These are phyloP conservation scores for Ochropleura plecta DNA, from an alignment of 2,888 invertebrate species.

Conservation along the genomic window DNA sequence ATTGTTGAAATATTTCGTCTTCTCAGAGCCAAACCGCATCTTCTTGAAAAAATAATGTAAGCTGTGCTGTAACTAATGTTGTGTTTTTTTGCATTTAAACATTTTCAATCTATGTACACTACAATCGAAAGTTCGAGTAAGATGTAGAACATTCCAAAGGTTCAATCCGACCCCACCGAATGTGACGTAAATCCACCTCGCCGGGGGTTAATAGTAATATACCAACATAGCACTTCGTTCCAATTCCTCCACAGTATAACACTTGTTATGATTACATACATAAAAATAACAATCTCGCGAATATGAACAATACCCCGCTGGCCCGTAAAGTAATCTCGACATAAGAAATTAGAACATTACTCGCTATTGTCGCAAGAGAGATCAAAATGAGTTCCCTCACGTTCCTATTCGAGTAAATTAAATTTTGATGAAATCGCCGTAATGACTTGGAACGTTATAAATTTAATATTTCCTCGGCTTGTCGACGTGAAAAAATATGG, in stretches of 20 bases:
- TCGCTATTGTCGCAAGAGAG: conserved; percentile 53
- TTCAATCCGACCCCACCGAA: conserved; percentile 14
- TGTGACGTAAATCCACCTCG: conserved; percentile 42
- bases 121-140: conserved; percentile 25
- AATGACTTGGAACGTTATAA: conserved; percentile 70
- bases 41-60: neutral
- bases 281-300: conserved; percentile 57
- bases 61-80: too few species aligned
- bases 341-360: conserved; percentile 65
- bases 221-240: conserved; percentile 21
- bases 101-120: neutral
- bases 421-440: conserved; percentile 73
- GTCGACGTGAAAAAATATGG: conserved; percentile 67
- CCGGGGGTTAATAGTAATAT: conserved; percentile 39
- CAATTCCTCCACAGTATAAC: conserved; percentile 31
- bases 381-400: conserved; percentile 63
- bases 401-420: conserved; percentile 71
- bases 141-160: conserved; percentile 20
- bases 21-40: neutral
- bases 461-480: conserved; percentile 68
- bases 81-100: neutral
- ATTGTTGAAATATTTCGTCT: neutral
- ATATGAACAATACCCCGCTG: conserved; percentile 61
- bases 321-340: conserved; percentile 60
- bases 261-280: conserved; percentile 51